Evolutionary conservation across 35 echinoderm and acorn worm genomes (phyloP).

Genomic region (Hemicentrotus pulcherrimus): DNA sequence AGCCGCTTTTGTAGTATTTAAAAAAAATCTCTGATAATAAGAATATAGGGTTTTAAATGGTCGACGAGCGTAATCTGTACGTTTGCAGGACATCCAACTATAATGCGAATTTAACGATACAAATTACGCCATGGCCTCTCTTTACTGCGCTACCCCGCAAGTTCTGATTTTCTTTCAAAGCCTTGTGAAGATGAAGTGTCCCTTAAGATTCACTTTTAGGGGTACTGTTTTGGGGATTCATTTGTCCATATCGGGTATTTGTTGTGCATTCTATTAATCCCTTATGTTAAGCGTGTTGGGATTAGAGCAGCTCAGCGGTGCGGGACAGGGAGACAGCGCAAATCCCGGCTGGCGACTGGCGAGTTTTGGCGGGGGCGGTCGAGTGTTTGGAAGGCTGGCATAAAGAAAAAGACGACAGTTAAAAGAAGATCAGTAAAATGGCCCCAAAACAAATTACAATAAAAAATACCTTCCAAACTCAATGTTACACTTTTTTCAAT

Average conservation of each 20-base stretch:
- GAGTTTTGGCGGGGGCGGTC: constrained; percentile 5
- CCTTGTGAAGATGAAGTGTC: neutral
- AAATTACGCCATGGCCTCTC: neutral
- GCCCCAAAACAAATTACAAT: neutral
- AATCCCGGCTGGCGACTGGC: constrained; percentile 27
- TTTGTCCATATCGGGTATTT: neutral
- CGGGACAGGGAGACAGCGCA: constrained; percentile 6
- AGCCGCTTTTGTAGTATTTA: neutral
- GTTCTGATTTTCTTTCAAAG: neutral
- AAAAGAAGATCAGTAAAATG: neutral
- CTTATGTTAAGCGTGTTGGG: neutral
- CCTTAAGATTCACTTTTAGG: neutral
- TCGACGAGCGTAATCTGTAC: neutral
- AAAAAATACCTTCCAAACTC: neutral
- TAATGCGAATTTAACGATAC: neutral
- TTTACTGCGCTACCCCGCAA: neutral
- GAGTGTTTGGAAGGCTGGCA: neutral
- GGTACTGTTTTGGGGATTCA: constrained; percentile 13
- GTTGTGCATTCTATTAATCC: neutral
- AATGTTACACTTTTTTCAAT: constrained; percentile 17
- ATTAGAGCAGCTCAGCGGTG: neutral
- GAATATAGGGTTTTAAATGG: neutral
- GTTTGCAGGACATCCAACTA: neutral
- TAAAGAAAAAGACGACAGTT: neutral
- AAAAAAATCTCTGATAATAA: neutral